Conservation (phyloP, 2,113 vertebrate genomes). For the Cochlearius cochlearius region DNA sequence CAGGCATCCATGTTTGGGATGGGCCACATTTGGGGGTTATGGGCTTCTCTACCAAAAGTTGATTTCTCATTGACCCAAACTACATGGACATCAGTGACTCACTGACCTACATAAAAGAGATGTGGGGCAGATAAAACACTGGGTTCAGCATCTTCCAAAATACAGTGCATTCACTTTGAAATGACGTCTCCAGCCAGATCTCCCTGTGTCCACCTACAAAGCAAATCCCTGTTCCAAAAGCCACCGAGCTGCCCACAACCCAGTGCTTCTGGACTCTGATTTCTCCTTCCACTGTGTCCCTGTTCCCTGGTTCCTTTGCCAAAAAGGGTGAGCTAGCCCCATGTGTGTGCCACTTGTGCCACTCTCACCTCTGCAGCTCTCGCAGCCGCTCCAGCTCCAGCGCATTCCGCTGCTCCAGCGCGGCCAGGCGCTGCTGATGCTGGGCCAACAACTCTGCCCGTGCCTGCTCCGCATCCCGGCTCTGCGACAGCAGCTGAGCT, state of each 20-base stretch:
- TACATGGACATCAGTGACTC: background rate
- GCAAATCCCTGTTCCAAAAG: background rate
- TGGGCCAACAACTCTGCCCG: constrained; percentile 76
- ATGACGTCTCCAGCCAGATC: background rate
- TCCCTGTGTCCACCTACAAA: background rate
- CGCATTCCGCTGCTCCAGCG: constrained; percentile 74
- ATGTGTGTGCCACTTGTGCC: rapidly evolving
- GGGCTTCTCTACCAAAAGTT: background rate
- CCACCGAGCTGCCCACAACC: background rate
- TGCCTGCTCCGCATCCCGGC: constrained; percentile 69
- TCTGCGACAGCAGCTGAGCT: constrained; percentile 60
- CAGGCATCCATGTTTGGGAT: background rate
- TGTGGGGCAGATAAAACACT: background rate
- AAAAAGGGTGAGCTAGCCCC: background rate
- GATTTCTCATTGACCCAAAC: background rate
- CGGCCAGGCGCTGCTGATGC: constrained; percentile 79
- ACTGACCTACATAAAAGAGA: background rate
- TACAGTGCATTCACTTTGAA: background rate
- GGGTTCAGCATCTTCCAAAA: background rate
- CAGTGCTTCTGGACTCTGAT: background rate
- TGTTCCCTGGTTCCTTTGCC: background rate
- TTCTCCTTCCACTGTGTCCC: background rate
- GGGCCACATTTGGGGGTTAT: background rate
- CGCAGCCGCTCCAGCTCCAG: constrained; percentile 82
- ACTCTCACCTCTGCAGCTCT: constrained; percentile 84